Base-by-base conservation (phyloP, 2,888 invertebrate genomes). In the Fragum sueziense region DNA sequence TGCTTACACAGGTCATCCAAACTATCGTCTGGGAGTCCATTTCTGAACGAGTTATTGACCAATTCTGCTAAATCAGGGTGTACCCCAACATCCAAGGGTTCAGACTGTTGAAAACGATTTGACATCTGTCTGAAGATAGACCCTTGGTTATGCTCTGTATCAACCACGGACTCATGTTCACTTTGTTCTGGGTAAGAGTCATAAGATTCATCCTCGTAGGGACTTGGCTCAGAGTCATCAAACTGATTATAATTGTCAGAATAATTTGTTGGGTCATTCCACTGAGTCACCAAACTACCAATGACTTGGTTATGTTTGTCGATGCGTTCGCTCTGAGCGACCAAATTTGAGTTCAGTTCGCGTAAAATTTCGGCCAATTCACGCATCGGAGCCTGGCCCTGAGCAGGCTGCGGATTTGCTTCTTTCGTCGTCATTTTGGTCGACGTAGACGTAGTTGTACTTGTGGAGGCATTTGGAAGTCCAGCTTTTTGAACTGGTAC, bases 1-100 rank as follows among this genome's bases (percentile, higher is more conserved):
- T 51, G 7, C 41, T 73, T 73, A 6, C 17, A 7, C 11, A 73
- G 1, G 1, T 73, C 31, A n/a, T 65, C 31, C 4, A 22, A 52
- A 27, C 67, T 74, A 1, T 74, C 74, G 7, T 74, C 74, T n/a
- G 65, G 54, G 9, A 74, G 2, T 4, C 67, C 74, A 51, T 74
- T 67, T 67, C 74, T 67, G 29, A 74, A 74, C 1, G 74, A 65
- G 31, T 4, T 68, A 29, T 69, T 69, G 25, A 74, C 59, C 17
- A 74, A 20, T 25, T 25, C 1, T 68, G 59, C 57, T 29, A 69
- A 69, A 29, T 74, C 59, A 11, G 51, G 52, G 52, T 68, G 52
- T n/a, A 68, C 57, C 22, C 14, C 37, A 14, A 25, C 67, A 37
- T 68, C 67, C 17, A 54, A 29, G 9, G 27, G 22, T 31, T 68